Percentiles rank a stretch among this genome's conserved stretches.
Evolutionary conservation across 2,113 vertebrate species (phyloP).

Genomic region (Calypte anna): DNA sequence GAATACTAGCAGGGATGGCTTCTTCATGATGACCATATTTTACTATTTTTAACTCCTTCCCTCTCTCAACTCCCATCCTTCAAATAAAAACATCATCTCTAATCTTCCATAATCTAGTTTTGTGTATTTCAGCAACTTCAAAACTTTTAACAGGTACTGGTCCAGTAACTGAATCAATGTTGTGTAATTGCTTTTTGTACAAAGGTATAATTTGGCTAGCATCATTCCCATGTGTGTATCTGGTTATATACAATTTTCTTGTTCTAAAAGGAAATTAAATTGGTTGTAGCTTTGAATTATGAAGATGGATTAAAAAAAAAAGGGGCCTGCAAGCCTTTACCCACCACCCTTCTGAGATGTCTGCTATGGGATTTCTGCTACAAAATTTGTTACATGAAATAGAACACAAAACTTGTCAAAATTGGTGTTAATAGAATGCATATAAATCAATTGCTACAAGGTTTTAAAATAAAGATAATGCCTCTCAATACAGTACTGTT

Average conservation of each 20-base stretch:
- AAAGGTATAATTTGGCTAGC: not conserved
- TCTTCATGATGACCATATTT: slow-evolving; percentile 6
- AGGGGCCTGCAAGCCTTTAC: not conserved
- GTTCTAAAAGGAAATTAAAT: not conserved
- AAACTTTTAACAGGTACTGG: slow-evolving; percentile 11
- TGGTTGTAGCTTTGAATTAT: slow-evolving; percentile 2
- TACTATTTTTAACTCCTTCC: slow-evolving; percentile 30
- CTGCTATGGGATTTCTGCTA: not conserved
- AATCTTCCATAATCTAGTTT: not conserved
- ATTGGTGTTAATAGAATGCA: not conserved
- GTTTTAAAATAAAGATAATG: slow-evolving; percentile 41
- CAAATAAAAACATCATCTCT: slow-evolving; percentile 5
- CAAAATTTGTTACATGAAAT: not conserved
- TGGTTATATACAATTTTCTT: not conserved
- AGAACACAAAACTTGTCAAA: not conserved
- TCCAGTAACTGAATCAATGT: not conserved
- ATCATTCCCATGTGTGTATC: not conserved
- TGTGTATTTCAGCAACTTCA: slow-evolving; percentile 1
- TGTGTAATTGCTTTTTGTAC: not conserved
- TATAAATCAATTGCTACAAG: slow-evolving; percentile 2
- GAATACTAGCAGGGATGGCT: not conserved
- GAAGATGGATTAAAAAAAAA: not conserved
- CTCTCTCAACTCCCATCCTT: not conserved
- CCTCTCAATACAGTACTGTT: not conserved
- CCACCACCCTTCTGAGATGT: not conserved